Percentiles rank a stretch among this genome's conserved stretches.
These are phyloP conservation scores for Ptychodera flava DNA, from an alignment of 35 echinoderm and acorn worm species.

Conservation along the genomic window DNA sequence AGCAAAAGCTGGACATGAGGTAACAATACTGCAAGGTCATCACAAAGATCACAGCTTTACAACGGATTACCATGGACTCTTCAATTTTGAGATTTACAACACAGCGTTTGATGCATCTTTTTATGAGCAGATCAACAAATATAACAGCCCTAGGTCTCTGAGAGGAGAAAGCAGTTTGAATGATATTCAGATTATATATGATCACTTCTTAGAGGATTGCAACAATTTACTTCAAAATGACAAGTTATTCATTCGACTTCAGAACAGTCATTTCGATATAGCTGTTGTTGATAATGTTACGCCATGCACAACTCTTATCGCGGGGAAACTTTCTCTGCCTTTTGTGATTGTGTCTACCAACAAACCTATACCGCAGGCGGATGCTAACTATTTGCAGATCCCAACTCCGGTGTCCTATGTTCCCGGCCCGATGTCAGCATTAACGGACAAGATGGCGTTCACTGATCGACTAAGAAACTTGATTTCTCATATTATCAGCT, in stretches of 20 bases:
- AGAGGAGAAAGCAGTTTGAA: too few species aligned
- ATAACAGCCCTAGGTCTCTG: too few species aligned
- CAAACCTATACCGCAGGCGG: not conserved
- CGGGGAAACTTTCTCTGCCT: slow-evolving; percentile 5
- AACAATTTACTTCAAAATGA: too few species aligned
- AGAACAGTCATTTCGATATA: slow-evolving; percentile 23
- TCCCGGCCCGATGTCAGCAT: not conserved
- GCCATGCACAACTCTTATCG: slow-evolving; percentile 15
- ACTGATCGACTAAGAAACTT: slow-evolving; percentile 20
- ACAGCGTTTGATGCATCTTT: too few species aligned
- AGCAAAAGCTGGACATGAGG: too few species aligned
- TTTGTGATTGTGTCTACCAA: slow-evolving; percentile 9
- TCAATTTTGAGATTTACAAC: too few species aligned
- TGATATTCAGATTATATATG: too few species aligned
- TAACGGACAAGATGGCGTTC: slow-evolving; percentile 36
- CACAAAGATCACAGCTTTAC: too few species aligned
- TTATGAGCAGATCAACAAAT: too few species aligned
- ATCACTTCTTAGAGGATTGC: too few species aligned
- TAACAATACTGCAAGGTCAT: too few species aligned
- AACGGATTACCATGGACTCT: too few species aligned
- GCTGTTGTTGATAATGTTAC: slow-evolving; percentile 16
- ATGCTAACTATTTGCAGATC: slow-evolving; percentile 21
- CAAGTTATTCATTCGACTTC: not conserved
- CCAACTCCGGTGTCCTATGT: slow-evolving; percentile 31
- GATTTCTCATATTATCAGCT: not conserved